Evolutionary conservation across 2,888 invertebrate species (phyloP).

Genomic region (Bruchidius siliquastri): DNA sequence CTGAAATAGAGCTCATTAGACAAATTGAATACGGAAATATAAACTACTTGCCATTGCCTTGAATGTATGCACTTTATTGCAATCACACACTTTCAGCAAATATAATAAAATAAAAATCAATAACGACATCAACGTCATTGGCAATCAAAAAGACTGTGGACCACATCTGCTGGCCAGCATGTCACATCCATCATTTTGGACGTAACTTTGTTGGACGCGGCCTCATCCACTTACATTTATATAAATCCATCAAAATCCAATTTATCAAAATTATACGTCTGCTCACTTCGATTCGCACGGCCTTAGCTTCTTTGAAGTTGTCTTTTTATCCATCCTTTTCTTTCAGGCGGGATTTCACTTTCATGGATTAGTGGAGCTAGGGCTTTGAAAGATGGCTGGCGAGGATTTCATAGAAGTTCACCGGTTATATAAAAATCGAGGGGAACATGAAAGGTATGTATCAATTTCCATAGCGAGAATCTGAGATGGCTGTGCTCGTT

Average conservation of each 20-base stretch:
- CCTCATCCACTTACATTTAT: slow-evolving; percentile 34
- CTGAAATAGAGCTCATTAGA: no score
- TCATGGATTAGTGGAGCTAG: not conserved
- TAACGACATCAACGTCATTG: not conserved
- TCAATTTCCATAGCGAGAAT: not conserved
- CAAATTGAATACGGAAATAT: no score
- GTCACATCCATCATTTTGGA: slow-evolving; percentile 32
- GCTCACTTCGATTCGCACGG: not conserved
- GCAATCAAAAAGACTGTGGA: not conserved
- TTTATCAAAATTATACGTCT: slow-evolving; percentile 32
- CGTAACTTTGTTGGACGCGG: slow-evolving; percentile 28
- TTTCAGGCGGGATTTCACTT: not conserved
- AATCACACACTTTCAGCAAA: no score
- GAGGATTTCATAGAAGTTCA: not conserved
- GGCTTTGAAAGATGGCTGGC: not conserved
- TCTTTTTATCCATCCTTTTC: not conserved
- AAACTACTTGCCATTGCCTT: no score
- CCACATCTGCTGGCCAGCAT: slow-evolving; percentile 3
- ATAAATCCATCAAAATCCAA: slow-evolving; percentile 36
- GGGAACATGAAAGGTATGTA: not conserved
- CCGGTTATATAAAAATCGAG: not conserved
- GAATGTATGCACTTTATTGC: no score
- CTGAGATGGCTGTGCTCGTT: not conserved
- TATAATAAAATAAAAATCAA: not conserved
- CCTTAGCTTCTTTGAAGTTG: not conserved